These are phyloP conservation scores for Ctenodactylus gundi DNA, from an alignment of 2,113 vertebrate species.

Conservation along the genomic window DNA sequence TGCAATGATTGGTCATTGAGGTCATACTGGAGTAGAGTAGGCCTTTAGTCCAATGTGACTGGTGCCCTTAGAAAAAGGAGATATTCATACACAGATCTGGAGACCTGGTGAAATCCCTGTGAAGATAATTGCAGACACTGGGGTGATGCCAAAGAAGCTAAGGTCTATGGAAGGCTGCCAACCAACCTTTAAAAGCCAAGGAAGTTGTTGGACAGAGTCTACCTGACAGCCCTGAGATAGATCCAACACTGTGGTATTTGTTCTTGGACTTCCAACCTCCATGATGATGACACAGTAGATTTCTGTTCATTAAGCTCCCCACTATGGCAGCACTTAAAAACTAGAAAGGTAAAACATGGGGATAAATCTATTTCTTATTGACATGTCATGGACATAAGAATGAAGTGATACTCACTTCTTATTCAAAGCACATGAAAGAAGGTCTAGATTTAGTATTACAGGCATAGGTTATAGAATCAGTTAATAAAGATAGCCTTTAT, in stretches of 20 bases:
- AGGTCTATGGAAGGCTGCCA: not conserved
- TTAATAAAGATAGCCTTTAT: not conserved
- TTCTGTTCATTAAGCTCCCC: not conserved
- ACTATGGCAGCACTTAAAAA: not conserved
- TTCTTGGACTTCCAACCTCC: not conserved
- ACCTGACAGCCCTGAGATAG: not conserved
- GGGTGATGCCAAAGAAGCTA: not conserved
- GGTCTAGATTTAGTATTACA: not conserved
- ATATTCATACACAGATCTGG: not conserved
- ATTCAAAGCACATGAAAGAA: not conserved
- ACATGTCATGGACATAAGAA: not conserved
- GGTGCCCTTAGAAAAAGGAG: not conserved
- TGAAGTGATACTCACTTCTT: not conserved
- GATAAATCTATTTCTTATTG: not conserved
- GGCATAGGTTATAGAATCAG: not conserved
- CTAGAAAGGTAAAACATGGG: not conserved
- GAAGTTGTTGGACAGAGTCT: too few species aligned
- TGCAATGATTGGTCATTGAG: not conserved
- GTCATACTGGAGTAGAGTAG: not conserved
- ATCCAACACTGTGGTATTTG: not conserved
- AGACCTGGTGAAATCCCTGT: not conserved
- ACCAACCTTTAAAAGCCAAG: not conserved
- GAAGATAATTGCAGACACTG: not conserved
- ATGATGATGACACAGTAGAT: not conserved
- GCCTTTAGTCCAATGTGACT: not conserved